A percentile compares a stretch with the other conserved stretches of the same genome.
Conservation (phyloP, 1,140 invertebrate genomes). For the Sitodiplosis mosellana region DNA sequence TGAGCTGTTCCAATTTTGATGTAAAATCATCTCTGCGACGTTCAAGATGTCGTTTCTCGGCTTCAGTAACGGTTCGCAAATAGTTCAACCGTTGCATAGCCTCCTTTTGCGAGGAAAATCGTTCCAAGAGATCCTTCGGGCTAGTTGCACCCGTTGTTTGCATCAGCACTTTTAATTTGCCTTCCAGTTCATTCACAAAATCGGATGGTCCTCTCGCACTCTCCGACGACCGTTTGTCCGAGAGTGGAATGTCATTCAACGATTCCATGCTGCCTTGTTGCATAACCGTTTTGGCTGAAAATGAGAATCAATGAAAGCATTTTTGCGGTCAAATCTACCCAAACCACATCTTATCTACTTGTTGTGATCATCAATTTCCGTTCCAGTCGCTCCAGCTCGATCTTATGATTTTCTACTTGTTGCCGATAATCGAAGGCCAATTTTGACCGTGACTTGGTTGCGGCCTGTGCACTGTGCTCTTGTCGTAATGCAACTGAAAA, state of each 20-base stretch:
- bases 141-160: slow-evolving; percentile 54
- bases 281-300: slow-evolving; percentile 20
- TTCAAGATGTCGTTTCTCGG: slow-evolving; percentile 50
- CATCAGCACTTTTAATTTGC: slow-evolving; percentile 49
- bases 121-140: slow-evolving; percentile 48
- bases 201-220: slow-evolving; percentile 20
- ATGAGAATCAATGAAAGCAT: background rate
- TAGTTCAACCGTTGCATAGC: slow-evolving; percentile 46
- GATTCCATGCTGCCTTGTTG: slow-evolving; percentile 34
- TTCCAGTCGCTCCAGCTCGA: slow-evolving; percentile 49
- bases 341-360: slow-evolving; percentile 14
- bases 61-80: slow-evolving; percentile 45
- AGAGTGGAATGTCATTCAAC: slow-evolving; percentile 26
- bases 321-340: background rate
- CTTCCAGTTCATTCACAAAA: slow-evolving; percentile 34
- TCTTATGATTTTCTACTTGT: slow-evolving; percentile 43
- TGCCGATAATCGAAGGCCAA: slow-evolving; percentile 40
- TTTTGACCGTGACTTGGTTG: slow-evolving; percentile 38
- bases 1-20: slow-evolving; percentile 49
- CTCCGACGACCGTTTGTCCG: slow-evolving; percentile 29
- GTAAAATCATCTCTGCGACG: slow-evolving; percentile 42
- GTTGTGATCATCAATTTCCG: slow-evolving; percentile 47
- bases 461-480: slow-evolving; percentile 40
- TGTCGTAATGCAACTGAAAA: slow-evolving; percentile 40
- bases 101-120: slow-evolving; percentile 49